Evolutionary conservation across 92 coral and sea anemone species (phyloP).

Genomic region (Zoanthus sociatus): DNA sequence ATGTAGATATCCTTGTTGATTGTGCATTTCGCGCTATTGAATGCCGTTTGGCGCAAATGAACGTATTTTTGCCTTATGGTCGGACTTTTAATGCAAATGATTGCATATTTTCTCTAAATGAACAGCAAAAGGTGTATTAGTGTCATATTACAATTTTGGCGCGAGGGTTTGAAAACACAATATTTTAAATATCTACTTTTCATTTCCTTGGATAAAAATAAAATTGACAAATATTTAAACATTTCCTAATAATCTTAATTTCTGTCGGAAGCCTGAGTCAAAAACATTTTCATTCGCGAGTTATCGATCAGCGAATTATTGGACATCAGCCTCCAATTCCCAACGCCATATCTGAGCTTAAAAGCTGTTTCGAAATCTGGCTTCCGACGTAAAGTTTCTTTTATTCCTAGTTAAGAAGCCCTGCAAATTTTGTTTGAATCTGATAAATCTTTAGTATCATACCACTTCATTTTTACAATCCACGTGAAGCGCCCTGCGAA

Average conservation of each 20-base stretch:
- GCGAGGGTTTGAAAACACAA: neutral
- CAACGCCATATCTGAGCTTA: neutral
- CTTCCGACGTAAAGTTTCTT: neutral
- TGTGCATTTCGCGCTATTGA: too few species aligned
- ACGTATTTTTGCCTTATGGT: too few species aligned
- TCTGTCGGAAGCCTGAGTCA: too few species aligned
- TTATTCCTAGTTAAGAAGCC: neutral
- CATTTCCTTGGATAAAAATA: neutral
- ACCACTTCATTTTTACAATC: neutral
- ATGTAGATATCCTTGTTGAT: too few species aligned
- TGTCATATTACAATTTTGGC: too few species aligned
- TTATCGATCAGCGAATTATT: too few species aligned
- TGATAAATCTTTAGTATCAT: neutral
- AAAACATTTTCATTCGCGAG: too few species aligned
- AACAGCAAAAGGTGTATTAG: too few species aligned
- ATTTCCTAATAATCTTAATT: neutral
- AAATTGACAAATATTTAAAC: neutral
- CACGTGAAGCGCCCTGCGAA: neutral
- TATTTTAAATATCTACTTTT: neutral
- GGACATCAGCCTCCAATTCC: neutral
- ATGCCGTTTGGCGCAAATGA: too few species aligned
- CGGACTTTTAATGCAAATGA: too few species aligned
- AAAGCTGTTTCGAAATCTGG: neutral
- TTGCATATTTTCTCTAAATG: too few species aligned
- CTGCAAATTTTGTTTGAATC: conserved; percentile 6